Evolutionary conservation across 2,888 invertebrate genomes (phyloP), one percentile per base, ranked within the genome.

Genomic region (Aphidius colemani): DNA sequence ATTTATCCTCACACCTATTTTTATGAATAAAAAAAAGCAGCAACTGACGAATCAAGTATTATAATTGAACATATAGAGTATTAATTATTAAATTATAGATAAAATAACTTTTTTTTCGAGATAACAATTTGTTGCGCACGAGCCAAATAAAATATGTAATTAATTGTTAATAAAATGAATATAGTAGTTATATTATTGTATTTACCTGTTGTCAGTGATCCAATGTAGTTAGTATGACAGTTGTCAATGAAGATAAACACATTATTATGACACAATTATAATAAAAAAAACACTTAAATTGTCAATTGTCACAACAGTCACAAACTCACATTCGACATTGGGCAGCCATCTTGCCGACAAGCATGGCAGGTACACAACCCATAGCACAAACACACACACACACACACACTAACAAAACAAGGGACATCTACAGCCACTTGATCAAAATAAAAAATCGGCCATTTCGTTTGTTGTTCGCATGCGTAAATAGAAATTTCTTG

Each of bases 321-420:
- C 75, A 73, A 69, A 74, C 73, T 74, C 72, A 74, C 72, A 71
- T 67, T 70, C 72, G 72, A 70, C 60, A 72, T 67, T 70, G 67
- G 70, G 73, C 78, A 69, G 78, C 77, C 77, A 77, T 77, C 71
- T 72, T 77, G 73, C 71, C 72, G 71, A 73, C 69, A 67, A 66
- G 66, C 67, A 70, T 70, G 69, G 66, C 62, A 30, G 4, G 5
- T 18, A 18, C 18, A 18, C 3, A n/a, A n/a, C n/a, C n/a, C n/a
- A n/a, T n/a, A n/a, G n/a, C n/a, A n/a, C 30, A 30, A 2, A 30
- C 1, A 18, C 13, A 1, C 13, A 18, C 13, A 18, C 13, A 18
- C 1, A 18, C 13, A 18, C 13, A n/a, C n/a, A n/a, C n/a, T n/a
- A n/a, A n/a, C n/a, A n/a, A n/a, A n/a, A n/a, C n/a, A n/a, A n/a